Base-by-base conservation (phyloP, 2,797 vertebrate species). In the Tokudaia tokunoshimensis region DNA sequence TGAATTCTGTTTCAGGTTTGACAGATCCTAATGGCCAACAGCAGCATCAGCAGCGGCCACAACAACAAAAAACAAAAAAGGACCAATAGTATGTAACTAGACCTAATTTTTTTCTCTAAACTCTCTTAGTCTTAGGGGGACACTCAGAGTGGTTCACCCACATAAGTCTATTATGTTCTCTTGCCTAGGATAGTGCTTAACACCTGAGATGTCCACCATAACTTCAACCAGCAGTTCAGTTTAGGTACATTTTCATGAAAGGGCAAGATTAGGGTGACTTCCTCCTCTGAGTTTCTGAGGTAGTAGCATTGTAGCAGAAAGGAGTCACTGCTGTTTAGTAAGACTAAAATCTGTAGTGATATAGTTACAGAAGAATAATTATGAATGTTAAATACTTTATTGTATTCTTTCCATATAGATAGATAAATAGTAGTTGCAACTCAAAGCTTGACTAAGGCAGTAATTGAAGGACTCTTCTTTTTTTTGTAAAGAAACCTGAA, bases 401-500 rank as follows among this genome's bases (percentile, higher is more conserved):
- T 88, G 15, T 95, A 82, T 94, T 94, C 85, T 96, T 97, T 89
- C 20, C 83, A 37, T 80, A 65, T 86, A 88, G 15, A 41, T 57
- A 55, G 52, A 81, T 78, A 47, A 26, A 59, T 44, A 78, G 26
- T 34, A 13, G 44, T 92, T 95, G 31, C 26, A 92, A 19, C 85
- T 80, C 67, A 96, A 84, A 94, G 29, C 22, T 82, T 87, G 29
- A 63, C 47, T 72, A 89, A 67, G 26, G 22, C 24, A 59, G 57
- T 89, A 52, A 59, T 10, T 0, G 89, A 92, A 93, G 47, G 50
- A 82, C 44, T 80, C 57, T 95, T 96, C n/a, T 95, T 97, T 93
- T 74, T 67, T 95, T 98, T 92, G 78, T 91, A 93, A 41, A 81
- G 31, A 96, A 97, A 65, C 1, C 7, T 83, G 89, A 97, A 94